These are phyloP conservation scores for Emydocephalus ijimae DNA, from an alignment of 2,113 vertebrate species.

Conservation along the genomic window DNA sequence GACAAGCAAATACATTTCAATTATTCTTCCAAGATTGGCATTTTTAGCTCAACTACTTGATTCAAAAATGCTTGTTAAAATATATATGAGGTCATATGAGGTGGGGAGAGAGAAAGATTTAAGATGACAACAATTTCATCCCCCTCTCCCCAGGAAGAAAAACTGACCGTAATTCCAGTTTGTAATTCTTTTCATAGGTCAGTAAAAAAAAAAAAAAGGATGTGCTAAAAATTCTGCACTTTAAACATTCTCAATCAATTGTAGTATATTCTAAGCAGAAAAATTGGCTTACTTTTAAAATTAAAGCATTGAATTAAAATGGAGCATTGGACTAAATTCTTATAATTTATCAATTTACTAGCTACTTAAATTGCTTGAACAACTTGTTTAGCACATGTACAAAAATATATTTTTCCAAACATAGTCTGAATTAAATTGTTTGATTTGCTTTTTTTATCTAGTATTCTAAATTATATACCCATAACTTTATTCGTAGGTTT, in stretches of 20 bases:
- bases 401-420: neutral
- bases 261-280: neutral
- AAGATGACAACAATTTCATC: neutral
- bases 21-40: neutral
- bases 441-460: neutral
- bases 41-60: neutral
- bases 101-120: neutral
- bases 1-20: neutral
- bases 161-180: neutral
- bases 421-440: neutral
- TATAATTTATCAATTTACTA: neutral
- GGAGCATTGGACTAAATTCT: neutral
- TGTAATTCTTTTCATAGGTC: neutral
- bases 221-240: neutral
- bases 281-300: neutral
- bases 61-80: neutral
- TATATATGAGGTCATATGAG: neutral
- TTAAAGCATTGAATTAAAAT: neutral
- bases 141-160: neutral
- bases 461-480: neutral
- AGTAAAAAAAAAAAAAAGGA: neutral
- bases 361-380: neutral
- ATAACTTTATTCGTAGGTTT: neutral
- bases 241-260: neutral
- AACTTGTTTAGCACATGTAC: neutral